phyloP scores from a whole-genome alignment of 2,113 vertebrate species.

The Xenotilapia leptura region DNA sequence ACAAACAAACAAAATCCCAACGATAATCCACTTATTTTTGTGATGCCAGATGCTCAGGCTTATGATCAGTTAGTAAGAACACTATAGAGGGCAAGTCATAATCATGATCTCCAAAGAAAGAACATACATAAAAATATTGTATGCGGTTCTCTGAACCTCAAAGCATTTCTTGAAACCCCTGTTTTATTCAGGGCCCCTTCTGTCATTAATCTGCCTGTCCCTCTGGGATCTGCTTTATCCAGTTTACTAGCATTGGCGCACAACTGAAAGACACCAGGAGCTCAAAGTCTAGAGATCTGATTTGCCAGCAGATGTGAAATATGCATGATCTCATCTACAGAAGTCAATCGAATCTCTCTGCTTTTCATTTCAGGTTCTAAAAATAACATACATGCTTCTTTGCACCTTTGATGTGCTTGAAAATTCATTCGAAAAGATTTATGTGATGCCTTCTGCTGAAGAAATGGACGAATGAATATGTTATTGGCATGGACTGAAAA shows the following conservation, averaged over 20 bases:
- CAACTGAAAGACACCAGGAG: not conserved
- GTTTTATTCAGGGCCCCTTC: not conserved
- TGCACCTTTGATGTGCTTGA: not conserved
- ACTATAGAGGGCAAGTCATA: not conserved
- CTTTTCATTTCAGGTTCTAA: not conserved
- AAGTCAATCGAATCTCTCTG: not conserved
- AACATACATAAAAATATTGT: not conserved
- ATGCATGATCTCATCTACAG: not conserved
- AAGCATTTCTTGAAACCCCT: not conserved
- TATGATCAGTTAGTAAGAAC: not conserved
- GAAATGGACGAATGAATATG: not conserved
- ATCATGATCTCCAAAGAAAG: not conserved
- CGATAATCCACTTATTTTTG: not conserved
- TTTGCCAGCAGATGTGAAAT: not conserved
- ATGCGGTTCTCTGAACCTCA: not conserved
- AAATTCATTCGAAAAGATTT: not conserved
- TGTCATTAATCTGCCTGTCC: not conserved
- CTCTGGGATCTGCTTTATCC: not conserved
- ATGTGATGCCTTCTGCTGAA: not conserved
- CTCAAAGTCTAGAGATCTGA: not conserved
- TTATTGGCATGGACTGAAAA: not conserved
- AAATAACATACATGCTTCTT: not conserved
- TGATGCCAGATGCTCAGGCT: not conserved
- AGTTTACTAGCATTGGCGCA: not conserved
- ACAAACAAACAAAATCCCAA: not conserved